Conservation (phyloP, 2,113 vertebrate species). For the Proterorhinus semilunaris region DNA sequence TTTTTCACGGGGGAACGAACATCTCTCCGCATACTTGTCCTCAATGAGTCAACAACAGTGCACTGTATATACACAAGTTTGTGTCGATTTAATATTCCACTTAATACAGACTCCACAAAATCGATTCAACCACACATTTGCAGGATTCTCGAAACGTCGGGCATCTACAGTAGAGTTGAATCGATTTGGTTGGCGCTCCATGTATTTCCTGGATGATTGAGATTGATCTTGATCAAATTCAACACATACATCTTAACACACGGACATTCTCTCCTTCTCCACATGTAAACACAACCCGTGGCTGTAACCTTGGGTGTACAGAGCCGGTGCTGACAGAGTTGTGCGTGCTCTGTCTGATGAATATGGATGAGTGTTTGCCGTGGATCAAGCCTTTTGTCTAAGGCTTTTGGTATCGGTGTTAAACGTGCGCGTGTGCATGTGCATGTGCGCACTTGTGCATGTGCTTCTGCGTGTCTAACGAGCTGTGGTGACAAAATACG, state of each 20-base stretch:
- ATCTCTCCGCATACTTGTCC: too few relatives aligned
- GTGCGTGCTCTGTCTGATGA: slow-evolving; percentile 22
- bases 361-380: slow-evolving; percentile 33
- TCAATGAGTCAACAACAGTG: too few relatives aligned
- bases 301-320: not conserved
- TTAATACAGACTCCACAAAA: too few relatives aligned
- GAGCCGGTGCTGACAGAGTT: slow-evolving; percentile 11
- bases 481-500: slow-evolving; percentile 64
- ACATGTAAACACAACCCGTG: not conserved
- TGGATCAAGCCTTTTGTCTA: slow-evolving; percentile 37
- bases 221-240: not conserved
- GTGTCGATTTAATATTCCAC: too few relatives aligned
- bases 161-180: too few relatives aligned
- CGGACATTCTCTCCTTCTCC: not conserved
- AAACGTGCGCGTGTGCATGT: slow-evolving; percentile 3
- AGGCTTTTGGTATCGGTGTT: not conserved
- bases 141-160: too few relatives aligned
- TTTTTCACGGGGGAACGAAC: too few relatives aligned
- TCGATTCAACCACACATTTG: too few relatives aligned
- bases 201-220: too few relatives aligned
- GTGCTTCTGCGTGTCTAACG: slow-evolving; percentile 48
- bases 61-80: too few relatives aligned
- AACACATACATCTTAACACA: not conserved
- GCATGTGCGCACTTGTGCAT: slow-evolving; percentile 36
- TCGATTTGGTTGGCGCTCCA: too few relatives aligned